These are phyloP conservation scores for Atherinomorus stipes DNA, from an alignment of 2,113 vertebrate species.

Conservation along the genomic window DNA sequence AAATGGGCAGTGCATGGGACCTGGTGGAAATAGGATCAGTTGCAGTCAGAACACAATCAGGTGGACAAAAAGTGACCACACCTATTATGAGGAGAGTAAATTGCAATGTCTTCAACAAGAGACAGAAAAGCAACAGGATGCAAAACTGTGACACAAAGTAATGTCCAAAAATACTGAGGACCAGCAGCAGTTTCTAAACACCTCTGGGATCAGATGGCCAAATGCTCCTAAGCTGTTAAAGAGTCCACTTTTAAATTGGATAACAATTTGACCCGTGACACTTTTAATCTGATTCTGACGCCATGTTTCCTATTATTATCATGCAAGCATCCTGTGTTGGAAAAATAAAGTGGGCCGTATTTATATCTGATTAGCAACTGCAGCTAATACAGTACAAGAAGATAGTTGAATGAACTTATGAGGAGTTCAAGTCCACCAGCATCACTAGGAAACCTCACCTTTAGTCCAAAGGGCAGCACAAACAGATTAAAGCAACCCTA, in stretches of 20 bases:
- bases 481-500: neutral
- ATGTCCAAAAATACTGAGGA: neutral
- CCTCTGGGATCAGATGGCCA: neutral
- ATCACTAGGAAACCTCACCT: neutral
- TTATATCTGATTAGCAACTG: slow-evolving; percentile 19
- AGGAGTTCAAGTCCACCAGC: neutral
- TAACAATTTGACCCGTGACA: slow-evolving; percentile 8
- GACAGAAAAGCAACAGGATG: neutral
- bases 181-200: neutral
- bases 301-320: slow-evolving; percentile 11
- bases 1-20: neutral
- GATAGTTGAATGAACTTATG: neutral
- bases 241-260: neutral
- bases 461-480: neutral
- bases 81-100: neutral
- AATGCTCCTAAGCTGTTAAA: neutral
- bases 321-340: neutral
- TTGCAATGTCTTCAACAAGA: neutral
- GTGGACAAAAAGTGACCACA: neutral
- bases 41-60: neutral
- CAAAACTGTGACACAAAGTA: too few relatives aligned
- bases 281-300: neutral
- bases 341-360: slow-evolving; percentile 21
- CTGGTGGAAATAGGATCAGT: neutral
- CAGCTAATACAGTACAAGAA: neutral